Percentiles rank a stretch among this genome's conserved stretches.
Evolutionary conservation across 2,113 vertebrate genomes (phyloP).

Genomic region (Etia nguti): DNA sequence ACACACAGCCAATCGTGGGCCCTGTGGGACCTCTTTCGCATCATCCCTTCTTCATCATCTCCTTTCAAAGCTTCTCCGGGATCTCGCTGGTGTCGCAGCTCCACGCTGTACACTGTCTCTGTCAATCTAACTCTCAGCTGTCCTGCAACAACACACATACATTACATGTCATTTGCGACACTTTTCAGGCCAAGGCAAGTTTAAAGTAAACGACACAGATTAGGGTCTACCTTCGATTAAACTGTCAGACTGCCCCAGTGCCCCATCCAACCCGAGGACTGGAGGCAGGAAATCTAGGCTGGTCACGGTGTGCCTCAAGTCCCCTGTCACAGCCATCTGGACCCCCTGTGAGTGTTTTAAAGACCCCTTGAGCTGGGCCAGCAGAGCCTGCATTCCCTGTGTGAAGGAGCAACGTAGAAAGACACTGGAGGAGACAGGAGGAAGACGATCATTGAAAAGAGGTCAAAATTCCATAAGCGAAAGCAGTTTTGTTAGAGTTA

Average conservation of each 20-base stretch:
- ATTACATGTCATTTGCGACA: neutral
- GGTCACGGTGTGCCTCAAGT: constrained; percentile 67
- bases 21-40: neutral
- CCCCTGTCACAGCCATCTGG: constrained; percentile 63
- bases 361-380: constrained; percentile 57
- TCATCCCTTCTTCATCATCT: constrained; percentile 28
- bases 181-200: neutral
- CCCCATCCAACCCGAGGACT: constrained; percentile 62
- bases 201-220: neutral
- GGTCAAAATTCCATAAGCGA: neutral
- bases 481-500: neutral
- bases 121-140: constrained; percentile 68
- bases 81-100: constrained; percentile 61
- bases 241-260: constrained; percentile 59
- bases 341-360: constrained; percentile 47
- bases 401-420: constrained; percentile 63
- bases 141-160: constrained; percentile 60
- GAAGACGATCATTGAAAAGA: neutral
- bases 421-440: constrained; percentile 57
- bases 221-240: constrained; percentile 67
- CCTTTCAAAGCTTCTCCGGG: neutral
- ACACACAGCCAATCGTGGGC: constrained; percentile 55
- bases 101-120: constrained; percentile 63
- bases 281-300: constrained; percentile 59
- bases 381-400: constrained; percentile 50